Conservation (phyloP, 2,888 invertebrate genomes). For the Diadegma fenestrale region DNA sequence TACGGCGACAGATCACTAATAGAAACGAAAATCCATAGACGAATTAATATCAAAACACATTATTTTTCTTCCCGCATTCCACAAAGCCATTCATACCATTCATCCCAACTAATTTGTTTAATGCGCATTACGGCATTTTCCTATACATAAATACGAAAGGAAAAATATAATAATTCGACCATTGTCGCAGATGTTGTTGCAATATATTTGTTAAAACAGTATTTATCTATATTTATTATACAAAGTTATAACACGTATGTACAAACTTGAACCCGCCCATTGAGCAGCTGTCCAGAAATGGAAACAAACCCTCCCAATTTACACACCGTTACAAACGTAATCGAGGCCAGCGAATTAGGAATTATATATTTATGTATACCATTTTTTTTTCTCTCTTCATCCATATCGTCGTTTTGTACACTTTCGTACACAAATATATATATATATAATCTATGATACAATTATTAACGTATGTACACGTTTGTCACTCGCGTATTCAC, state of each 20-base stretch:
- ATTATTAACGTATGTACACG: constrained; percentile 23
- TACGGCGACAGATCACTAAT: constrained; percentile 60
- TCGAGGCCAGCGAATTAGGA: constrained; percentile 67
- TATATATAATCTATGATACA: constrained; percentile 8
- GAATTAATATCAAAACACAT: not conserved
- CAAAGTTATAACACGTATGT: constrained; percentile 62
- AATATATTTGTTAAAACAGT: constrained; percentile 52
- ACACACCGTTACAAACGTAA: constrained; percentile 49
- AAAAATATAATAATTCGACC: constrained; percentile 1
- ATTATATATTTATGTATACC: constrained; percentile 49
- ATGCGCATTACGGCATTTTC: not conserved
- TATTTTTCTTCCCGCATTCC: constrained; percentile 3
- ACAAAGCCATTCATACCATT: constrained; percentile 53
- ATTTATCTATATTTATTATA: constrained; percentile 68
- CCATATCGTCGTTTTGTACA: constrained; percentile 20
- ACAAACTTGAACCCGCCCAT: constrained; percentile 33
- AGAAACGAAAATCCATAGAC: constrained; percentile 11
- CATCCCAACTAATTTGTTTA: not conserved
- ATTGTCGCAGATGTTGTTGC: not conserved
- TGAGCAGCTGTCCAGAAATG: constrained; percentile 5
- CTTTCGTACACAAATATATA: constrained; percentile 7
- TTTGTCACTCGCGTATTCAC: constrained; percentile 24
- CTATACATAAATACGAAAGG: constrained; percentile 11
- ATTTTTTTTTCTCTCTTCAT: not conserved
- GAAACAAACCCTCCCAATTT: constrained; percentile 1